Evolutionary conservation across 2,113 vertebrate species (phyloP).

Genomic region (Electrona antarctica): DNA sequence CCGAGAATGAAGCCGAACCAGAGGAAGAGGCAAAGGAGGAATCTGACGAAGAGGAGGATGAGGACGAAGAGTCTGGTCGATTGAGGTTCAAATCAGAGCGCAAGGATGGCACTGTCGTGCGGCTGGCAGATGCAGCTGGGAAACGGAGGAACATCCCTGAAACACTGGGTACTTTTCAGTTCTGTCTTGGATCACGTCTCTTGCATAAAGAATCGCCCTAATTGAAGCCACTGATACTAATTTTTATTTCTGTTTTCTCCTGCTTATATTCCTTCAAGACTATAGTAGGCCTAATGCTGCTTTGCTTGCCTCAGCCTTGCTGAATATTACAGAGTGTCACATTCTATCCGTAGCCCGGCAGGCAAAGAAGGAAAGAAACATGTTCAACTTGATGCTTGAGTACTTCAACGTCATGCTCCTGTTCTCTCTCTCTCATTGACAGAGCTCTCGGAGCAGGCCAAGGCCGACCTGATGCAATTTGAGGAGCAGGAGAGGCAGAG

Average conservation of each 20-base stretch:
- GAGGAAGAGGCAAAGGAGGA: slow-evolving; percentile 89
- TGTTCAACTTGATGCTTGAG: background rate
- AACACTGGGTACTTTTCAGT: slow-evolving; percentile 85
- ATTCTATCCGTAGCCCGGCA: no score
- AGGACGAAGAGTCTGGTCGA: slow-evolving; percentile 90
- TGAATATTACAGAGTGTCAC: background rate
- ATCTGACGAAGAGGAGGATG: slow-evolving; percentile 90
- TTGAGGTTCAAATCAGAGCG: slow-evolving; percentile 95
- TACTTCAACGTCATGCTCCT: background rate
- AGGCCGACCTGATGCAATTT: slow-evolving; percentile 89
- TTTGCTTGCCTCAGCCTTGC: background rate
- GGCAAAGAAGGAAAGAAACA: no score
- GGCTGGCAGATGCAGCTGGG: slow-evolving; percentile 87
- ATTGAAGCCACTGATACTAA: background rate
- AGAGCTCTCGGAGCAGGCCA: slow-evolving; percentile 97
- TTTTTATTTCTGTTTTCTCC: no score
- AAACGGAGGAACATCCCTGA: slow-evolving; percentile 96
- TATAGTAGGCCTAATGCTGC: background rate
- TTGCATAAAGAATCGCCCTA: background rate
- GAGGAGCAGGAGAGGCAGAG: slow-evolving; percentile 91
- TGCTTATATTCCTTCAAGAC: background rate
- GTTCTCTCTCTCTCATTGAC: slow-evolving; percentile 5
- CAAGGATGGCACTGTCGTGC: slow-evolving; percentile 91
- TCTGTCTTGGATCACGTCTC: background rate
- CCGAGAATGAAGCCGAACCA: slow-evolving; percentile 80